These are phyloP conservation scores for Trichogramma dendrolimi DNA, from an alignment of 2,888 invertebrate species.

Conservation along the genomic window DNA sequence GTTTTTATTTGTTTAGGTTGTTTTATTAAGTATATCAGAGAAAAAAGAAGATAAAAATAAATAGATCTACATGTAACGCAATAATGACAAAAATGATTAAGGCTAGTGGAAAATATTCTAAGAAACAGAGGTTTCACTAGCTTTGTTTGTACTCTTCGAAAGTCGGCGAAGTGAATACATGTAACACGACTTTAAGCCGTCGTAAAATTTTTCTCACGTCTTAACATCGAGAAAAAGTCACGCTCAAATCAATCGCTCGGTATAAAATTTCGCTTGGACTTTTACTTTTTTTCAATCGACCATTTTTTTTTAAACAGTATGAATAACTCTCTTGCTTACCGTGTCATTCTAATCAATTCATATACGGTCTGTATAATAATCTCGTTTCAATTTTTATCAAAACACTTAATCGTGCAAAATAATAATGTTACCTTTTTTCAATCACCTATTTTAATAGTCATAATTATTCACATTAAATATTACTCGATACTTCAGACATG, in stretches of 20 bases:
- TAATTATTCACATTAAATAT: constrained; percentile 27
- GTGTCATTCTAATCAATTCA: constrained; percentile 34
- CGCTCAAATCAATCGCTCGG: constrained; percentile 12
- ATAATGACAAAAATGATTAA: not conserved
- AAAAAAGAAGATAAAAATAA: constrained; percentile 6
- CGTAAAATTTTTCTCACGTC: constrained; percentile 6
- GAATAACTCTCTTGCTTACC: constrained; percentile 27
- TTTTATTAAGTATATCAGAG: not conserved
- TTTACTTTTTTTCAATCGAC: constrained; percentile 16
- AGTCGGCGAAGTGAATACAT: constrained; percentile 13
- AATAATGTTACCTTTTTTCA: constrained; percentile 2
- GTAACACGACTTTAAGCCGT: not conserved
- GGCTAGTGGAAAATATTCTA: not conserved
- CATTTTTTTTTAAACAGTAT: constrained; percentile 10
- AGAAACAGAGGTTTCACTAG: constrained; percentile 19
- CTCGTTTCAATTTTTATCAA: not conserved
- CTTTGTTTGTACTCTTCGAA: constrained; percentile 24
- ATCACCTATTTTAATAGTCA: constrained; percentile 16
- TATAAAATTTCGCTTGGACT: constrained; percentile 20
- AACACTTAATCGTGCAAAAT: too few relatives aligned
- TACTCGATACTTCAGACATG: constrained; percentile 25
- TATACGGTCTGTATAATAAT: constrained; percentile 11
- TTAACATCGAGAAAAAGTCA: constrained; percentile 8
- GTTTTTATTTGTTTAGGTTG: too few relatives aligned
- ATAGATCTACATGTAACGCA: not conserved